Evolutionary conservation across 2,888 invertebrate species (phyloP).

Genomic region (Cataglyphis albicans): DNA sequence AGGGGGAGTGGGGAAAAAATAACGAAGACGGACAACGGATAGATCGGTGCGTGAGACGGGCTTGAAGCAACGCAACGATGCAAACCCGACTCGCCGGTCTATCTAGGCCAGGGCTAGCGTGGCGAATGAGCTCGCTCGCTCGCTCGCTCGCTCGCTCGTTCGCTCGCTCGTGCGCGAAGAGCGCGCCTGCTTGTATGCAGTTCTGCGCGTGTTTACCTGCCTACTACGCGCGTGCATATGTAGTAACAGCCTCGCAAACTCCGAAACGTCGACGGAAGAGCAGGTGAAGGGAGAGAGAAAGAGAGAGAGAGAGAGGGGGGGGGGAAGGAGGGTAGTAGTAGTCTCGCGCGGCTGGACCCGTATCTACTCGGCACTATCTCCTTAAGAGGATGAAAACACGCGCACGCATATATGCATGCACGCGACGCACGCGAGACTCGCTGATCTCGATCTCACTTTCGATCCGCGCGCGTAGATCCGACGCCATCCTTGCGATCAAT

Average conservation of each 20-base stretch:
- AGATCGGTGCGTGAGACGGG: slow-evolving; percentile 55
- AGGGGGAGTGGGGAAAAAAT: no score
- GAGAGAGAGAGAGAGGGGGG: slow-evolving; percentile 10
- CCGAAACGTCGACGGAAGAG: slow-evolving; percentile 36
- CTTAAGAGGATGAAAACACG: slow-evolving; percentile 72
- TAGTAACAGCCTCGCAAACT: slow-evolving; percentile 30
- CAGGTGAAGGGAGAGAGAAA: not conserved
- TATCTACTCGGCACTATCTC: slow-evolving; percentile 78
- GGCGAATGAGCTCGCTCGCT: slow-evolving; percentile 70
- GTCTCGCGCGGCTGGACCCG: slow-evolving; percentile 65
- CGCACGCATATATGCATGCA: slow-evolving; percentile 34
- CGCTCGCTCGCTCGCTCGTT: slow-evolving; percentile 44
- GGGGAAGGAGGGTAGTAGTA: slow-evolving; percentile 21
- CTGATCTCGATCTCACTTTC: slow-evolving; percentile 78
- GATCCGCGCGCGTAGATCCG: slow-evolving; percentile 72
- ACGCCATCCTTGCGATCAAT: slow-evolving; percentile 61
- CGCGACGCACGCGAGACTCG: slow-evolving; percentile 36
- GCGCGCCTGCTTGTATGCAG: slow-evolving; percentile 62
- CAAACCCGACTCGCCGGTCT: slow-evolving; percentile 78
- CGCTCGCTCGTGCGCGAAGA: slow-evolving; percentile 51
- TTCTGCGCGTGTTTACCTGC: slow-evolving; percentile 21
- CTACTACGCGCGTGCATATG: slow-evolving; percentile 53
- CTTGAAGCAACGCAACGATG: slow-evolving; percentile 75
- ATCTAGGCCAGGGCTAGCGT: slow-evolving; percentile 86
- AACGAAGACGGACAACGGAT: slow-evolving; percentile 61